These are phyloP conservation scores for Catocala fraxini DNA, from an alignment of 2,888 invertebrate genomes.

Conservation along the genomic window DNA sequence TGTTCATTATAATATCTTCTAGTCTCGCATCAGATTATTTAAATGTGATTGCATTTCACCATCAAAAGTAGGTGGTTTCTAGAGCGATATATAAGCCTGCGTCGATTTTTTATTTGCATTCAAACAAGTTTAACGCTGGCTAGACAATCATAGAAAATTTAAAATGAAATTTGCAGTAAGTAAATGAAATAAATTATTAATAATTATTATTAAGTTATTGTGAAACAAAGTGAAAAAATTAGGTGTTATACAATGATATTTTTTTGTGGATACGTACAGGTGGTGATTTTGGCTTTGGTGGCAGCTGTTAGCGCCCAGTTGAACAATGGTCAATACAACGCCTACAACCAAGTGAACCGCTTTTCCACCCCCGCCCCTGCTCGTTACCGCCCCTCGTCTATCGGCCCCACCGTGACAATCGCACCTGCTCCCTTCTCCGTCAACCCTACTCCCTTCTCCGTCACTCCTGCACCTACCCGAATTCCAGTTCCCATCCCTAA, in stretches of 20 bases:
- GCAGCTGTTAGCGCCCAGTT: conserved; percentile 67
- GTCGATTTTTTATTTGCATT: conserved; percentile 78
- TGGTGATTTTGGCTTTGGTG: conserved; percentile 64
- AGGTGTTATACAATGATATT: conserved; percentile 15
- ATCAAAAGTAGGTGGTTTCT: conserved; percentile 78
- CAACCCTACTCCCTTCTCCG: conserved; percentile 26
- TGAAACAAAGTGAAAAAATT: conserved; percentile 25
- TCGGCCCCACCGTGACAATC: conserved; percentile 12
- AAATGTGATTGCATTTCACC: conserved; percentile 78
- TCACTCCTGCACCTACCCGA: conserved; percentile 18
- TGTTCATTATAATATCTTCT: conserved; percentile 56
- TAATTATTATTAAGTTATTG: conserved; percentile 2
- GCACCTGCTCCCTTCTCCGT: conserved; percentile 29
- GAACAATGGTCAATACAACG: conserved; percentile 12
- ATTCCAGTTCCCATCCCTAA: conserved; percentile 27
- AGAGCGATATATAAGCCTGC: conserved; percentile 78
- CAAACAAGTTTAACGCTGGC: conserved; percentile 80
- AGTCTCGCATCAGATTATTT: conserved; percentile 72
- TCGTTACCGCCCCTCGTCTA: conserved; percentile 21
- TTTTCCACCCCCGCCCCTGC: conserved; percentile 32
- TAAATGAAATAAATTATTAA: conserved; percentile 43
- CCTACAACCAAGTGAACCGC: conserved; percentile 12
- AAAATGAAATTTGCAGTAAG: conserved; percentile 80
- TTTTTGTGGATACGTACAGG: conserved; percentile 52
- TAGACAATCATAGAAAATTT: conserved; percentile 59